phyloP scores from a whole-genome alignment of 1,140 invertebrate species.

The Bombyx mandarina region DNA sequence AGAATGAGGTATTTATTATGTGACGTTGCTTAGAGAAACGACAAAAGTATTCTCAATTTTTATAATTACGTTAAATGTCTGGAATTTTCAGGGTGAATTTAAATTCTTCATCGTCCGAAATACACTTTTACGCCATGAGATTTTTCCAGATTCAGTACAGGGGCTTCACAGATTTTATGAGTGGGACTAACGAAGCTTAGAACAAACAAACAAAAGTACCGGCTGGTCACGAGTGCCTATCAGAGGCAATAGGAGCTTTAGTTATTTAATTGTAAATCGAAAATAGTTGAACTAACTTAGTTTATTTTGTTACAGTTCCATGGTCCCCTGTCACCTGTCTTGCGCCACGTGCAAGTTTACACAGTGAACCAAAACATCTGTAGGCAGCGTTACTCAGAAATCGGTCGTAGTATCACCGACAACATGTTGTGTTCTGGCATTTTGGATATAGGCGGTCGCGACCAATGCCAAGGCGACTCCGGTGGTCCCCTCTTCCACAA shows the following conservation, averaged over 20 bases:
- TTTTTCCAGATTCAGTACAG: too few species aligned
- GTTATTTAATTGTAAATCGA: too few species aligned
- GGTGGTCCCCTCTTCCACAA: slow-evolving; percentile 3
- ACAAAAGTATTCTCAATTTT: neutral
- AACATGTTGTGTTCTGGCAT: slow-evolving; percentile 4
- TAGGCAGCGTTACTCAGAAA: neutral
- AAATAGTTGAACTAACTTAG: too few species aligned
- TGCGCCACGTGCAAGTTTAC: slow-evolving; percentile 1
- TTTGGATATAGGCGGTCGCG: slow-evolving; percentile 1
- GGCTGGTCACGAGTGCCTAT: too few species aligned
- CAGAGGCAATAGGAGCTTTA: too few species aligned
- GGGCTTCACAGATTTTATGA: too few species aligned
- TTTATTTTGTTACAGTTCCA: neutral
- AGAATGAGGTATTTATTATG: neutral
- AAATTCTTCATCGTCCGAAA: too few species aligned
- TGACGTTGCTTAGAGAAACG: neutral
- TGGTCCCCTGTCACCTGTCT: neutral
- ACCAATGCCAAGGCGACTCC: slow-evolving; percentile 5
- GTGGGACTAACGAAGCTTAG: too few species aligned
- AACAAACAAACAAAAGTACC: too few species aligned
- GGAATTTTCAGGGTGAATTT: too few species aligned
- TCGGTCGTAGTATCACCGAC: neutral
- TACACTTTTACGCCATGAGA: too few species aligned
- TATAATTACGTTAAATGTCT: too few species aligned
- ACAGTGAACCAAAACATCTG: slow-evolving; percentile 2